These are phyloP conservation scores for Hippocampus barbouri DNA, from an alignment of 2,113 vertebrate genomes.

Conservation along the genomic window DNA sequence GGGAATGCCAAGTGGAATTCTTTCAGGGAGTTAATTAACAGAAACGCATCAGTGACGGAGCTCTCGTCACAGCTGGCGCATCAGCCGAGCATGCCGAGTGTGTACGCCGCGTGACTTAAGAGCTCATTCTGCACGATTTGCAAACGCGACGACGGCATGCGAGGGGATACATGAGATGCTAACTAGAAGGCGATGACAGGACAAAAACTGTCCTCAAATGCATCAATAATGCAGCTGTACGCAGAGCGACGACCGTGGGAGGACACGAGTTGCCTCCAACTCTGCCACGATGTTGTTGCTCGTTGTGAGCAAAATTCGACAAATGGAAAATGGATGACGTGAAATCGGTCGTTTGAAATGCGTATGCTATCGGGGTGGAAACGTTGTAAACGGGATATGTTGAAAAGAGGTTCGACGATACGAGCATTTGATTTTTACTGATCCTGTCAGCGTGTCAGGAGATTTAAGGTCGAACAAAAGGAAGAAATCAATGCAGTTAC, in stretches of 20 bases:
- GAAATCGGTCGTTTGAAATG: no score
- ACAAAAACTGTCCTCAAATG: background rate
- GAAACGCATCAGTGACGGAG: constrained; percentile 40
- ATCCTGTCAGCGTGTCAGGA: background rate
- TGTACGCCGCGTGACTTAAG: constrained; percentile 14
- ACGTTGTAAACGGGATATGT: no score
- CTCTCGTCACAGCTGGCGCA: constrained; percentile 37
- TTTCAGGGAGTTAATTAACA: constrained; percentile 50
- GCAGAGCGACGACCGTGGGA: constrained; percentile 8
- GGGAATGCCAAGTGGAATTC: constrained; percentile 43
- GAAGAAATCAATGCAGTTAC: background rate
- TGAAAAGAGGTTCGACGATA: no score
- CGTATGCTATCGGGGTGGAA: no score
- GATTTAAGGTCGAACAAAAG: background rate
- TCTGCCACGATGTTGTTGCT: no score
- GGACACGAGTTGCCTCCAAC: constrained; percentile 4
- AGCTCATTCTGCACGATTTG: constrained; percentile 11
- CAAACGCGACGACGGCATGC: constrained; percentile 16
- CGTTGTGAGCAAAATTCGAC: no score
- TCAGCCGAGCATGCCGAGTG: constrained; percentile 15
- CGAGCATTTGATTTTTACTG: background rate
- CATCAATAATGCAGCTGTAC: background rate
- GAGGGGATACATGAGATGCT: constrained; percentile 6
- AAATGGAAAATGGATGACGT: background rate
- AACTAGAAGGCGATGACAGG: constrained; percentile 1